These are phyloP conservation scores for Adelges cooleyi DNA, from an alignment of 1,140 invertebrate genomes.

Conservation along the genomic window DNA sequence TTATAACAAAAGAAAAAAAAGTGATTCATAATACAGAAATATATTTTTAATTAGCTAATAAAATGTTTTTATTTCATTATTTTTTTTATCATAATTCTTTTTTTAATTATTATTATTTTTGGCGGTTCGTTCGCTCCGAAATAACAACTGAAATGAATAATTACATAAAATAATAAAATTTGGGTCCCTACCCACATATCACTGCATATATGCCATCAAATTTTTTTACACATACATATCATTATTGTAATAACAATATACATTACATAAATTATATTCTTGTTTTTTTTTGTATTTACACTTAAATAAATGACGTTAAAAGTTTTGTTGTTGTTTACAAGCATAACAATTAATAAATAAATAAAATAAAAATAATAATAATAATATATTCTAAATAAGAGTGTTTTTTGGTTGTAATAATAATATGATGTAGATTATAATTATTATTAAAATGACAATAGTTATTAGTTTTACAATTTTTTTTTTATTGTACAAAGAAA, in stretches of 20 bases:
- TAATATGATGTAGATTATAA: conserved; percentile 18
- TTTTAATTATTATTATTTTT: conserved; percentile 6
- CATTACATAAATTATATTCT: neutral
- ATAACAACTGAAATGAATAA: conserved; percentile 24
- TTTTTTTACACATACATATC: conserved; percentile 17
- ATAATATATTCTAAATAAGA: conserved; percentile 21
- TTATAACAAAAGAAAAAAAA: conserved; percentile 10
- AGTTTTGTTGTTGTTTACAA: conserved; percentile 4
- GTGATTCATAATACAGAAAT: conserved; percentile 20
- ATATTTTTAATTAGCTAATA: conserved; percentile 29
- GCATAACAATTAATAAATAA: conserved; percentile 17
- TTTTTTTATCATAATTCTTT: conserved; percentile 3
- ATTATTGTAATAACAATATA: conserved; percentile 10
- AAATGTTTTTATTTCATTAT: conserved; percentile 20
- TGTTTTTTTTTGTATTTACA: conserved; percentile 17
- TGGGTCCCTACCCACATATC: conserved; percentile 27
- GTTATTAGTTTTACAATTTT: neutral
- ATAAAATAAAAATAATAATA: conserved; percentile 10
- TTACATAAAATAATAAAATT: conserved; percentile 27
- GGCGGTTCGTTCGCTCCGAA: neutral
- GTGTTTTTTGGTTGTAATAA: conserved; percentile 14
- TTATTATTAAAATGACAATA: conserved; percentile 23
- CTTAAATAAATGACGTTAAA: neutral
- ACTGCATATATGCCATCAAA: conserved; percentile 18
- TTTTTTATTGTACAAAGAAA: neutral